Conservation (phyloP, 2,113 vertebrate species). For the Phoenicopterus ruber region DNA sequence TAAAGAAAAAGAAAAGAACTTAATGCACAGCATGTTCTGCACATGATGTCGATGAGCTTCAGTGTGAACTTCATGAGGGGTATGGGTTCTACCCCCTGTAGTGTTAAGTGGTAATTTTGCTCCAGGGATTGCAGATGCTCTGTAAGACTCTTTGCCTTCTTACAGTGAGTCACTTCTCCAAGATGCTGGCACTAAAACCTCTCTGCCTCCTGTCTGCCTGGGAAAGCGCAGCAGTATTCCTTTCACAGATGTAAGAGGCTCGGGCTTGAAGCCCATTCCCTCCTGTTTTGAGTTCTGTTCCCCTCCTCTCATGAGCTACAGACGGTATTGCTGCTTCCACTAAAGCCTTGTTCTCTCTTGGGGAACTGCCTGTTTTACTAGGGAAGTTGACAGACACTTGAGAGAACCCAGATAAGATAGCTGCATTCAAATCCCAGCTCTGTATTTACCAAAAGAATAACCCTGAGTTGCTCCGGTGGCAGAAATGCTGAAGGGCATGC, state of each 20-base stretch:
- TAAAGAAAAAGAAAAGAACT: neutral
- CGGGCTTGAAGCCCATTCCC: neutral
- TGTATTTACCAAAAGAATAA: neutral
- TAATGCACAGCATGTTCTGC: neutral
- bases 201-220: neutral
- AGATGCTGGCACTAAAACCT: neutral
- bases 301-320: fast-evolving
- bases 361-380: neutral
- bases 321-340: neutral
- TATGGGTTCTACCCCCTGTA: neutral
- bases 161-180: neutral
- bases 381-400: neutral
- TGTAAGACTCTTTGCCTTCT: neutral
- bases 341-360: neutral
- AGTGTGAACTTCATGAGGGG: neutral
- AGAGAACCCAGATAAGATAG: neutral
- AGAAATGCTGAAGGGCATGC: neutral
- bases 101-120: neutral
- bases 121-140: neutral
- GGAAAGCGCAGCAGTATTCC: neutral
- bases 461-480: neutral
- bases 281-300: neutral
- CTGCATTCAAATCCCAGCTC: neutral
- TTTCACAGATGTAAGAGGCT: neutral
- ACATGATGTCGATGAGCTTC: neutral